A percentile compares a stretch with the other conserved stretches of the same genome.
phyloP scores from a whole-genome alignment of 1,140 invertebrate species.

The Drosophila kohkoa region DNA sequence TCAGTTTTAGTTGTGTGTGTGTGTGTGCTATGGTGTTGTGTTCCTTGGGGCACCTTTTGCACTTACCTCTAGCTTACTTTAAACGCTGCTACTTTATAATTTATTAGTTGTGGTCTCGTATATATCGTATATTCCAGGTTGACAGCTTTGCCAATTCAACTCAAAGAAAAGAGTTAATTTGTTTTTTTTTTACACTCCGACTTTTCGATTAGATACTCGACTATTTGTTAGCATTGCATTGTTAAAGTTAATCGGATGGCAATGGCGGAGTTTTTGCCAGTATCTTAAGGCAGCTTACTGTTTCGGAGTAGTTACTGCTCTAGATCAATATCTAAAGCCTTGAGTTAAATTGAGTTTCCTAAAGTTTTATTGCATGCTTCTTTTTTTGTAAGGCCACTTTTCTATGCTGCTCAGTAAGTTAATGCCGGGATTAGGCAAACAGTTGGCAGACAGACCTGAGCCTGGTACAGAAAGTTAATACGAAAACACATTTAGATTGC shows the following conservation, averaged over 20 bases:
- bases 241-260: conserved; percentile 11
- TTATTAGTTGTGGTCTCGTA: conserved; percentile 39
- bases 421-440: conserved; percentile 38
- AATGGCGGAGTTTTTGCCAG: conserved; percentile 7
- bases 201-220: conserved; percentile 30
- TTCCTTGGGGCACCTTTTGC: conserved; percentile 11
- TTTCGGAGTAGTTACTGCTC: conserved; percentile 33
- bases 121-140: conserved; percentile 21
- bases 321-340: conserved; percentile 56
- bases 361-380: conserved; percentile 56
- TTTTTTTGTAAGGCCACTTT: conserved; percentile 4
- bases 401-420: conserved; percentile 25
- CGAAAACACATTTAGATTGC: conserved; percentile 16
- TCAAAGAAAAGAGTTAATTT: conserved; percentile 23
- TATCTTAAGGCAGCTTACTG: conserved; percentile 43
- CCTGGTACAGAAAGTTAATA: not conserved
- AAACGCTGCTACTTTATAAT: conserved; percentile 52
- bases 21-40: not conserved
- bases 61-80: conserved; percentile 23
- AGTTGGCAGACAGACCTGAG: conserved; percentile 10
- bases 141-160: conserved; percentile 32
- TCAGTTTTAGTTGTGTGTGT: conserved; percentile 33
- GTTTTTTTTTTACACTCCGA: conserved; percentile 4
- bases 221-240: not conserved
- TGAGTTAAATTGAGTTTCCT: conserved; percentile 55